phyloP scores from a whole-genome alignment of 2,888 invertebrate genomes.

The Ligdia adustata region DNA sequence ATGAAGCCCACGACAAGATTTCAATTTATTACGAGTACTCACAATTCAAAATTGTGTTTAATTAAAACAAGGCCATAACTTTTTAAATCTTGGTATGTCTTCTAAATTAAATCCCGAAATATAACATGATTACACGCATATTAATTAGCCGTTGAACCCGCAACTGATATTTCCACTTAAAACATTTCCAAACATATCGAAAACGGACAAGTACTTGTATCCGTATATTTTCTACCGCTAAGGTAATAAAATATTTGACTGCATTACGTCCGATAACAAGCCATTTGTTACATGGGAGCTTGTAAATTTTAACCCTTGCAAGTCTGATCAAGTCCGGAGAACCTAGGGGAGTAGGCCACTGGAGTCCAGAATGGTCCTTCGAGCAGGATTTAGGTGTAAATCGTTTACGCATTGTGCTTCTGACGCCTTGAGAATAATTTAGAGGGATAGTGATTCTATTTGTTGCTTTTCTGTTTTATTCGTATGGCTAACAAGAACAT shows the following conservation, averaged over 20 bases:
- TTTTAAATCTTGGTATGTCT: slow-evolving; percentile 3
- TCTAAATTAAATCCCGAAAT: slow-evolving; percentile 5
- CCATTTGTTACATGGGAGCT: slow-evolving; percentile 33
- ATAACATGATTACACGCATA: slow-evolving; percentile 15
- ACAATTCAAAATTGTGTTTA: no score
- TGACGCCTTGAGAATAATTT: slow-evolving; percentile 34
- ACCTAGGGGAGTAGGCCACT: slow-evolving; percentile 53
- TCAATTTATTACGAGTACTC: no score
- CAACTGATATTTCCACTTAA: slow-evolving; percentile 16
- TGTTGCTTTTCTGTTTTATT: slow-evolving; percentile 3
- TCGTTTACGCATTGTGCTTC: slow-evolving; percentile 29
- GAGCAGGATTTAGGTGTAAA: slow-evolving; percentile 37
- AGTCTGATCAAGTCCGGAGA: slow-evolving; percentile 38
- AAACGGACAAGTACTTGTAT: no score
- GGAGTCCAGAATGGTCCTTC: slow-evolving; percentile 49
- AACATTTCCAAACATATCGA: slow-evolving; percentile 14
- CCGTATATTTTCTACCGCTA: slow-evolving; percentile 9
- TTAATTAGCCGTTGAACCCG: slow-evolving; percentile 18
- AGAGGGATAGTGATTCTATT: slow-evolving; percentile 21
- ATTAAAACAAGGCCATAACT: no score
- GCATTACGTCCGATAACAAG: slow-evolving; percentile 27
- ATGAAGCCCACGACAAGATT: no score
- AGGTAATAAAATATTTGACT: slow-evolving; percentile 35
- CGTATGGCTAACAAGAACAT: no score
- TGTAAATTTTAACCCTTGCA: slow-evolving; percentile 36